Evolutionary conservation across 2,113 vertebrate species (phyloP), one percentile per base, ranked within the genome.

Genomic region (Equus przewalskii): DNA sequence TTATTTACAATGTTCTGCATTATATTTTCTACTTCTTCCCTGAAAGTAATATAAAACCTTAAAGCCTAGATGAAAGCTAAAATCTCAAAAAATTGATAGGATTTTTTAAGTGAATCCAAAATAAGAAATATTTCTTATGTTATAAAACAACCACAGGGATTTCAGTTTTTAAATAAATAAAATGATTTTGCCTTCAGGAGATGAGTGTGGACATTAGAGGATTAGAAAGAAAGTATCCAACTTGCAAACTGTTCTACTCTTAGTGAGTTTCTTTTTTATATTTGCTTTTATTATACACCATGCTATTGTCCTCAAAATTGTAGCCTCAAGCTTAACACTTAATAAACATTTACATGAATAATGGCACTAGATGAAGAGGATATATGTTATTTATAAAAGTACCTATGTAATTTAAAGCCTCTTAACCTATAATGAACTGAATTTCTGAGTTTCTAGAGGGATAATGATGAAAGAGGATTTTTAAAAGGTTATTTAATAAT

Each of bases 21-120:
- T 96, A 95, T 96, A 33, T 67, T 51, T 70, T 96, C 36, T 78
- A 95, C 19, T 81, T 97, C 15, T 97, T 97, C 60, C 95, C 84
- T 97, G 19, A 93, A 94, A 92, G 69, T 81, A 3, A 15, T 91
- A 46, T 94, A 96, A 97, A 96, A 93, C 4, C 10, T 93, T 12
- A 72, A 94, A 94, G 3, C 24, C 4, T 5, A 81, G 44, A 92
- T 19, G 14, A 93, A 13, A 88, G 49, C 76, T 80, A 16, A 94
- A 98, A 96, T 89, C 24, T 83, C 5, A 70, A 83, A 72, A 67
- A 56, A 28, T 3, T 73, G 65, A 81, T 36, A 49, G 3, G 24
- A 8, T 30, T 65, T 87, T 87, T 87, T 65, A 88, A 94, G 4
- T 93, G 30, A 97, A 94, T n/a, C 87, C 65, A 91, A 97, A 96